Evolutionary conservation across 2,113 vertebrate species (phyloP).

Genomic region (Oreochromis spilurus): DNA sequence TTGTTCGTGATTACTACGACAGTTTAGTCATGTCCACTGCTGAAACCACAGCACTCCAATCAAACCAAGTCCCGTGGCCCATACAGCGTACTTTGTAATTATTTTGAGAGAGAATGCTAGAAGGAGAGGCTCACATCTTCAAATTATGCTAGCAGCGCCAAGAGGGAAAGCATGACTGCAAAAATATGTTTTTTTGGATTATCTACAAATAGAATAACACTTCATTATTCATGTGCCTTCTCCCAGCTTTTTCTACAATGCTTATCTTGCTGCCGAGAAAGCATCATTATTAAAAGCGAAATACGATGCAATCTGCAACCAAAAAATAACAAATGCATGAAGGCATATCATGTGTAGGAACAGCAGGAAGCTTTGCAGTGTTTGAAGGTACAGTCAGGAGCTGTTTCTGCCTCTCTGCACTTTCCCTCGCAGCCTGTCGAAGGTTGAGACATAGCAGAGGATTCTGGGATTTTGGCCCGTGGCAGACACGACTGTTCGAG

Average conservation of each 20-base stretch:
- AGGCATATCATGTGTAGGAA: neutral
- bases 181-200: neutral
- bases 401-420: neutral
- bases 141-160: neutral
- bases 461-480: neutral
- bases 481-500: neutral
- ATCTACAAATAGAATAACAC: neutral
- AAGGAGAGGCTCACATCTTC: neutral
- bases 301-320: neutral
- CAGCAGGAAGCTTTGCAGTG: neutral
- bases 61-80: neutral
- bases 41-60: neutral
- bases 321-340: neutral
- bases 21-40: neutral
- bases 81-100: neutral
- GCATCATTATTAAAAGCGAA: neutral
- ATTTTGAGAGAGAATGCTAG: neutral
- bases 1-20: slow-evolving; percentile 1
- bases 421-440: neutral
- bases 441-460: neutral
- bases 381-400: neutral
- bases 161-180: neutral
- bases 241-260: neutral
- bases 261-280: neutral
- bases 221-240: slow-evolving; percentile 13